Evolutionary conservation across 2,888 invertebrate species (phyloP), one percentile per base, ranked within the genome.

Genomic region (Noctuana brunneofusca): DNA sequence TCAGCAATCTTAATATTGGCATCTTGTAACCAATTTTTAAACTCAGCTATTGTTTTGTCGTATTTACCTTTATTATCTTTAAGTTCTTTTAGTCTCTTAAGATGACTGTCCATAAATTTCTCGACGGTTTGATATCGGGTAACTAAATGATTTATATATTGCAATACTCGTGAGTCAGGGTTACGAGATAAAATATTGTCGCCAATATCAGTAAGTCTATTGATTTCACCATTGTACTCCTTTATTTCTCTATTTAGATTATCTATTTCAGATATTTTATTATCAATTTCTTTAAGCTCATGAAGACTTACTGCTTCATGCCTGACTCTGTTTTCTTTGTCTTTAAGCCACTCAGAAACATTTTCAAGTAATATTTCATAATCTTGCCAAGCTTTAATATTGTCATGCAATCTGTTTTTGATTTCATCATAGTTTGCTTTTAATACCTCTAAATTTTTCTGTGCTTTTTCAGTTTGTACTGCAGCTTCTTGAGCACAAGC

Each of bases 91-190:
- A 97, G 87, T 75, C 96, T 95, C 32, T 95, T 95, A 8, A 96
- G 86, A 76, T 96, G 95, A 60, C 92, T 93, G 0, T 92, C 89
- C 60, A 96, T 88, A 72, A 95, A 95, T 76, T 96, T 97, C 0
- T 91, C 86, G 0, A 96, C 93, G 0, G 95, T 93, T 78, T 96
- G 95, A 79, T 96, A 96, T 69, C 97, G 93, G 11, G 94, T 93
- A 3, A 93, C 93, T 62, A 98, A 89, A 78, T 97, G 97, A 58
- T 94, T 94, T 0, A 96, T 95, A 78, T 96, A 95, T 76, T 97
- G 97, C 1, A 94, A 93, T 12, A 96, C 95, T 48, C 97, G 93
- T 0, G 96, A 96, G 76, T 98, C 97, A 0, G 97, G 96, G 78
- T 96, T 95, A 74, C 95, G 94, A 64, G 94, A 93, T 30, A 95